Conservation (phyloP, 2,797 vertebrate species). For the Adelosebastes latens region DNA sequence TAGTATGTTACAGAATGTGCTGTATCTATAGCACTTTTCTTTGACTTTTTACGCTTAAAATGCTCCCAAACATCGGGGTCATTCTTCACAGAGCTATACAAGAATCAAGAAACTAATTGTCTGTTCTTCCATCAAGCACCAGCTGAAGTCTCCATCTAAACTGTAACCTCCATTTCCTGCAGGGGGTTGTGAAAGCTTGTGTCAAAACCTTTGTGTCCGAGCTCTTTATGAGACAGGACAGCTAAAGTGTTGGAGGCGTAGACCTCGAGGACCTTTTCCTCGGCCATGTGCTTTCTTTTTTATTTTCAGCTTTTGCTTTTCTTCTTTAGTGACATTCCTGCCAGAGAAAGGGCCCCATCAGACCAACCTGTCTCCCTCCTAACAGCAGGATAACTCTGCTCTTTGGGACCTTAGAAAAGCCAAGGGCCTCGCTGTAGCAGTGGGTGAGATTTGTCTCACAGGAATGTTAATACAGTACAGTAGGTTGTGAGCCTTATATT, state of each 20-base stretch:
- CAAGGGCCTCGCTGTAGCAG: conserved; percentile 19
- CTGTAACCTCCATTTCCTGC: conserved; percentile 58
- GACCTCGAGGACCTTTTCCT: conserved; percentile 67
- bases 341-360: conserved; percentile 57
- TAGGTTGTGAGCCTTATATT: not conserved
- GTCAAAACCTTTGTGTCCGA: conserved; percentile 60
- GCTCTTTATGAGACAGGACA: conserved; percentile 66
- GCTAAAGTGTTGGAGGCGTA: conserved; percentile 54
- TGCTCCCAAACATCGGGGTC: conserved; percentile 3
- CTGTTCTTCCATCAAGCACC: conserved; percentile 47
- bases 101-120: conserved; percentile 38
- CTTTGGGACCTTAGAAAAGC: conserved; percentile 46
- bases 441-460: conserved; percentile 36
- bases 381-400: conserved; percentile 59
- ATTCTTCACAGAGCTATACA: not conserved
- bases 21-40: not conserved
- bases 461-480: conserved; percentile 31
- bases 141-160: conserved; percentile 51
- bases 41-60: conserved; percentile 2
- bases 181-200: conserved; percentile 59
- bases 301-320: conserved; percentile 55
- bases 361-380: conserved; percentile 59
- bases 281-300: conserved; percentile 30
- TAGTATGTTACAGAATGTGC: not conserved
- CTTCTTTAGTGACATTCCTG: conserved; percentile 68